A percentile compares a stretch with the other conserved stretches of the same genome.
Evolutionary conservation across 2,113 vertebrate genomes (phyloP).

Genomic region (Illadopsis cleaveri): DNA sequence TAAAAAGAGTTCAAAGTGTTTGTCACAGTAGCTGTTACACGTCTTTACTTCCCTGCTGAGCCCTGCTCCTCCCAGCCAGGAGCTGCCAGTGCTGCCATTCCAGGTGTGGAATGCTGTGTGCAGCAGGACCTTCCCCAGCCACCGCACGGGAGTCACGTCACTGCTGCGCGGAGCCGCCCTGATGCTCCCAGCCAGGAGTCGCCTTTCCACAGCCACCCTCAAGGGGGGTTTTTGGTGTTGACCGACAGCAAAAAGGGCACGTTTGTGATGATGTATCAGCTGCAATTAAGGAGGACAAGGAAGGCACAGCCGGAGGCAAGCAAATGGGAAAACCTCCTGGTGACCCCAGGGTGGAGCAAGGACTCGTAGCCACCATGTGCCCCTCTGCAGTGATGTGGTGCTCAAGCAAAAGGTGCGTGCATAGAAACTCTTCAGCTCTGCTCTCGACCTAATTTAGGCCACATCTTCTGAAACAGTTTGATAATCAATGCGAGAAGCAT

Average conservation of each 20-base stretch:
- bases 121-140: not conserved
- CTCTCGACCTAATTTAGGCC: slow-evolving; percentile 68
- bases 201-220: not conserved
- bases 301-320: slow-evolving; percentile 59
- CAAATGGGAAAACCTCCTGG: not conserved
- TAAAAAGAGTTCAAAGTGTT: slow-evolving; percentile 2
- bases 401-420: slow-evolving; percentile 37
- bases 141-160: rapidly evolving
- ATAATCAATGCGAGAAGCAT: slow-evolving; percentile 28
- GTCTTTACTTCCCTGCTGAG: not conserved
- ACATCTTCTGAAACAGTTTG: slow-evolving; percentile 29
- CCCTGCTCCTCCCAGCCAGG: not conserved
- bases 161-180: not conserved
- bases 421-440: slow-evolving; percentile 52
- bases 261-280: slow-evolving; percentile 6
- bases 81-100: not conserved
- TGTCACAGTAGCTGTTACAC: not conserved
- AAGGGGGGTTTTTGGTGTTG: not conserved
- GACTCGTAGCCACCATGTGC: not conserved
- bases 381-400: slow-evolving; percentile 13
- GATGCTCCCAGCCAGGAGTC: not conserved
- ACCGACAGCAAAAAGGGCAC: slow-evolving; percentile 32
- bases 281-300: slow-evolving; percentile 2
- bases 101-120: not conserved
- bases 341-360: not conserved